Evolutionary conservation across 2,113 vertebrate genomes (phyloP), one percentile per base, ranked within the genome.

Genomic region (Rhabdornis inornatus): DNA sequence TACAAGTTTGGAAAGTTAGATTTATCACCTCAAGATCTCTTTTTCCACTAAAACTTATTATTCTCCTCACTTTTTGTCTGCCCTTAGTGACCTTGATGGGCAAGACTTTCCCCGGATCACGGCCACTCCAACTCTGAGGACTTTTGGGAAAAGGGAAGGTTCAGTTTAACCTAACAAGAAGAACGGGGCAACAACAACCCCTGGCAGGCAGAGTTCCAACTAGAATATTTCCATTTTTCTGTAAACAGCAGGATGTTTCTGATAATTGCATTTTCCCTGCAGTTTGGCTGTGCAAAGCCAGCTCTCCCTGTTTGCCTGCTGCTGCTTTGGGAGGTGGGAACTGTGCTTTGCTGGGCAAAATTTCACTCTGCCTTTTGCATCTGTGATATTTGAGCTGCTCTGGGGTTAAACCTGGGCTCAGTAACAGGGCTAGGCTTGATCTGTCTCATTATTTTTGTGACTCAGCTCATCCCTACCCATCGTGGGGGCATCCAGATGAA

Each of bases 161-260:
- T 33, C 20, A 45, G 3, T 30, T 78, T 22, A 13, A 39, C 6
- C 10, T 4, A 4, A 9, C 3, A 10, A 49, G 21, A 77, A 52
- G 11, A 65, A 35, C 1, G 4, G 7, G 42, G 9, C 27, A 25
- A 45, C 2, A 1, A 4, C 10, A 33, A 27, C 7, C 12, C 9
- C 37, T 33, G 13, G 16, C 21, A 65, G 37, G 39, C 2, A 5
- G 3, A 28, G 8, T 15, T 39, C 21, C 22, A 7, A 15, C 5
- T 3, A 1, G 82, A 71, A n/a, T 59, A 82, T 37, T 82, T 44
- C 70, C 2, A 12, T 50, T 64, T 50, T 44, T 27, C 44, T 56
- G 14, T 15, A 11, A 49, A 25, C 25, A 80, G 22, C 14, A 52
- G 59, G 27, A 18, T 27, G 22, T 7, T 61, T 31, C 61, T 44